Percentiles rank a stretch among this genome's conserved stretches.
These are phyloP conservation scores for Drosophila suboccidentalis DNA, from an alignment of 2,888 invertebrate genomes.

Conservation along the genomic window DNA sequence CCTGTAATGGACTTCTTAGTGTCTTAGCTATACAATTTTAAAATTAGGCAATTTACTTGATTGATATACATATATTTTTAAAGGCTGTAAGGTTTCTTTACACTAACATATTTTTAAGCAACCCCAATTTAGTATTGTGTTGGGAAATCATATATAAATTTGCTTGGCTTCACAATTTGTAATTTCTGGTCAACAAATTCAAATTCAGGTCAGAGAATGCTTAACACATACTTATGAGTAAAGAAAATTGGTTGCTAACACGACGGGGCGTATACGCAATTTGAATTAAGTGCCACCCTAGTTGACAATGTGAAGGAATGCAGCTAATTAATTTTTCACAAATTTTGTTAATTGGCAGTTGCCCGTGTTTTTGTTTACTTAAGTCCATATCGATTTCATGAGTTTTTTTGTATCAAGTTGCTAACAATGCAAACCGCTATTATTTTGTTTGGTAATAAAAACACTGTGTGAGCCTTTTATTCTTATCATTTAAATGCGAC, in stretches of 20 bases:
- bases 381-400: constrained; percentile 38
- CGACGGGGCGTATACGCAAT: constrained; percentile 22
- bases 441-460: too few species aligned
- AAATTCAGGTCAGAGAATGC: not conserved
- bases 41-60: not conserved
- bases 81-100: not conserved
- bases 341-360: constrained; percentile 29
- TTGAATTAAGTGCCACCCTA: constrained; percentile 1
- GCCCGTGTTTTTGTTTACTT: constrained; percentile 11
- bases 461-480: not conserved
- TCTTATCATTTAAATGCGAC: not conserved
- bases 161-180: not conserved
- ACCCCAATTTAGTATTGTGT: not conserved
- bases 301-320: constrained; percentile 8
- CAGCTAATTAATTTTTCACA: constrained; percentile 33
- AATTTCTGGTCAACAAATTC: not conserved
- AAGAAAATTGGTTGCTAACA: not conserved
- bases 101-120: not conserved
- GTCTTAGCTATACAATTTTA: not conserved
- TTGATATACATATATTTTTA: not conserved
- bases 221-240: too few species aligned
- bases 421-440: not conserved
- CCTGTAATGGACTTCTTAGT: not conserved
- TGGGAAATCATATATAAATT: not conserved
- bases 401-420: constrained; percentile 24